Base-by-base conservation (phyloP, 2,797 vertebrate species). In the Tauraco hartlaubi region DNA sequence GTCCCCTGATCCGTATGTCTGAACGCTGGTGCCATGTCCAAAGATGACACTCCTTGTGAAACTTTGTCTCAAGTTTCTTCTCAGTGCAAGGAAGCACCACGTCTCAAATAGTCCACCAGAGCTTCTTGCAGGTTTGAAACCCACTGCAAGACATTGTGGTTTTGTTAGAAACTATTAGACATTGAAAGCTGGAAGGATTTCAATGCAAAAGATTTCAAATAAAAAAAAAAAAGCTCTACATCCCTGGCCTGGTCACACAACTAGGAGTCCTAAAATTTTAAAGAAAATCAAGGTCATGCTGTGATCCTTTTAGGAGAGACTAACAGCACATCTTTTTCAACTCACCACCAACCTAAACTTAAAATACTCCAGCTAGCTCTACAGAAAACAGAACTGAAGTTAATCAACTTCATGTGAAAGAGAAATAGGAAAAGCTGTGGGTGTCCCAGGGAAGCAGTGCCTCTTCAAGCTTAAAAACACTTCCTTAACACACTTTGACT, bases 1-100 rank as follows among this genome's bases (percentile, higher is more conserved):
- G 14, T 62, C 15, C 7, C 2, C 17, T 63, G 12, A 9, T 72
- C 48, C 6, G 0, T 26, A 9, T 2, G 6, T 33, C 51, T 22
- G 8, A 61, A 56, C 3, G 25, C 1, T 12, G 31, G 4, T n/a
- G 41, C 17, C 28, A 14, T 4, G 8, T 13, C 64, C 10, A 2
- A 19, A 33, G 23, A 46, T 17, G 8, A 56, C 13, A 17, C 5
- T 31, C 8, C 12, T 31, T 19, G 8, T 20, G 19, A 56, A 75
- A 69, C 18, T 41, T 4, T 9, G 16, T 37, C 58, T 54, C 35
- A n/a, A 15, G 14, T 43, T 80, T 58, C 44, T 37, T 15, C 26
- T 43, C 23, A 13, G 19, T 18, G 19, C 28, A 85, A 75, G 26
- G 22, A 92, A 85, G 9, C 7, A 39, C 3, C 16, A 3, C 9